phyloP scores from a whole-genome alignment of 2,888 invertebrate genomes.

The Carabus problematicus region DNA sequence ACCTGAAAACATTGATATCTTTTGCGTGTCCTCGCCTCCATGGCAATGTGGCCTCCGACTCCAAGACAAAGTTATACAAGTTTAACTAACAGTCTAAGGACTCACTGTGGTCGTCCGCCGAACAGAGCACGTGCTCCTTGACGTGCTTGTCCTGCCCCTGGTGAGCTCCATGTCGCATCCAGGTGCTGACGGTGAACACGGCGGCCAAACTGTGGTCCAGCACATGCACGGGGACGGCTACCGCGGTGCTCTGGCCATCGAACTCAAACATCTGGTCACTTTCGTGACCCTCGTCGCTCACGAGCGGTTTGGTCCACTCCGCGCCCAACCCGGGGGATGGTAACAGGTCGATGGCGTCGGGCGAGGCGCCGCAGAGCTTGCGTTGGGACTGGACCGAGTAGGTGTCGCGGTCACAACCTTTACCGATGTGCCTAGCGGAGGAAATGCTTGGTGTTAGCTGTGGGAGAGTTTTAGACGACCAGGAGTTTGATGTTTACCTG shows the following conservation, averaged over 20 bases:
- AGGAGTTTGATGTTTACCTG: conserved; percentile 51
- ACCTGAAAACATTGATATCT: too few relatives aligned
- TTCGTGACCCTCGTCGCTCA: conserved; percentile 82
- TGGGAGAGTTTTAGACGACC: too few relatives aligned
- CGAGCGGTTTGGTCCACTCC: conserved; percentile 83
- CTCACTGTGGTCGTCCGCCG: conserved; percentile 96
- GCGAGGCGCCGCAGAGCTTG: conserved; percentile 85
- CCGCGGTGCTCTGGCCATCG: conserved; percentile 89
- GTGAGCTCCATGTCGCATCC: conserved; percentile 91
- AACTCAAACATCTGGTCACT: conserved; percentile 95
- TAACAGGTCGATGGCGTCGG: conserved; percentile 84
- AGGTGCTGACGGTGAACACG: conserved; percentile 90
- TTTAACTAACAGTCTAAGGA: too few relatives aligned
- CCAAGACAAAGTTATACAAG: too few relatives aligned
- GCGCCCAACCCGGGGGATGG: conserved; percentile 80
- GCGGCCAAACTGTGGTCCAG: conserved; percentile 79
- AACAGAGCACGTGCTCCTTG: conserved; percentile 97
- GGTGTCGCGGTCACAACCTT: conserved; percentile 95
- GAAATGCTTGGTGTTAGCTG: too few relatives aligned
- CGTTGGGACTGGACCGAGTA: conserved; percentile 86
- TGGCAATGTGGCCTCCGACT: too few relatives aligned
- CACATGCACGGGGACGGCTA: conserved; percentile 79
- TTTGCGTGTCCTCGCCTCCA: too few relatives aligned
- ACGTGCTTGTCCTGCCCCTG: conserved; percentile 83
- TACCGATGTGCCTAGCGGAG: conserved; percentile 67